Conservation (phyloP, 1,140 invertebrate genomes). For the Argopecten irradians region DNA sequence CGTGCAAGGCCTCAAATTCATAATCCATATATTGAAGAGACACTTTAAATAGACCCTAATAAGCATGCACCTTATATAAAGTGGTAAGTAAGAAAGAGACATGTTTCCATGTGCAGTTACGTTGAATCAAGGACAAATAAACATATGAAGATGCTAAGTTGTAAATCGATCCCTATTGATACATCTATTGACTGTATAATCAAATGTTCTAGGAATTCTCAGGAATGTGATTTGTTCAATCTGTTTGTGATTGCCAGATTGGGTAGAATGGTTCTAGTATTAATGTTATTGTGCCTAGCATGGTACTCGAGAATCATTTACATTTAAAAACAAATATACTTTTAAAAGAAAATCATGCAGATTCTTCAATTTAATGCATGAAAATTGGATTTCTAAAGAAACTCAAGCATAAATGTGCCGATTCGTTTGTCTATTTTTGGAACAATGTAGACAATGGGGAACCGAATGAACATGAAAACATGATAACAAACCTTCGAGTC, state of each 20-base stretch:
- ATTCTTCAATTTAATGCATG: neutral
- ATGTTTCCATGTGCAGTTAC: too few species aligned
- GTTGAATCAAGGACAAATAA: too few species aligned
- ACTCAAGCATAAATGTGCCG: neutral
- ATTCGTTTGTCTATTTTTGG: conserved; percentile 18
- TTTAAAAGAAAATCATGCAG: neutral
- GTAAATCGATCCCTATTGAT: too few species aligned
- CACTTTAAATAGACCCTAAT: too few species aligned
- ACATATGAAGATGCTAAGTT: too few species aligned
- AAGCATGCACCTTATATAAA: too few species aligned
- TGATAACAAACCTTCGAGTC: neutral
- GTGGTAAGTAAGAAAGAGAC: too few species aligned
- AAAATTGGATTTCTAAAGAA: neutral
- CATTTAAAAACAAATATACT: neutral
- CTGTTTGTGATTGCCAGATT: neutral
- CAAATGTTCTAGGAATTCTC: too few species aligned
- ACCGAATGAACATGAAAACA: neutral
- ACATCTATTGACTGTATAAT: too few species aligned
- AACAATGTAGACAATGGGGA: conserved; percentile 5
- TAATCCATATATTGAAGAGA: too few species aligned
- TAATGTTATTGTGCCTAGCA: neutral
- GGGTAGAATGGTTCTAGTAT: neutral
- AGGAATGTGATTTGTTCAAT: too few species aligned
- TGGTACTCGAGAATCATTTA: neutral
- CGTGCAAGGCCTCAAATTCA: too few species aligned